Evolutionary conservation across 2,797 vertebrate species (phyloP).

Genomic region (Epinephelus malabaricus): DNA sequence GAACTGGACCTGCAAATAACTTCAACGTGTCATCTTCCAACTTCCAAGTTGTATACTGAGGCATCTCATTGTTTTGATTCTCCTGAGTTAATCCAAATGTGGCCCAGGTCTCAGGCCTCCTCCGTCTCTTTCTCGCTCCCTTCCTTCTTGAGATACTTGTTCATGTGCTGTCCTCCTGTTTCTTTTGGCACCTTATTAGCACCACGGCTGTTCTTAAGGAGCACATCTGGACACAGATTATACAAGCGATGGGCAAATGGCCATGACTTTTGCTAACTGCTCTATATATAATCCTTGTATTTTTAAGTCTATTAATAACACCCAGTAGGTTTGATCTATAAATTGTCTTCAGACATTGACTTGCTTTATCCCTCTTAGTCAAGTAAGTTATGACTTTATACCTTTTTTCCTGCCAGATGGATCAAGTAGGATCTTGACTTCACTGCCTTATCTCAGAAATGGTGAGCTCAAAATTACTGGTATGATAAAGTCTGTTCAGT

Average conservation of each 20-base stretch:
- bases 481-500: background rate
- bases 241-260: constrained; percentile 58
- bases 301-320: constrained; percentile 45
- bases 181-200: constrained; percentile 84
- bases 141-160: constrained; percentile 50
- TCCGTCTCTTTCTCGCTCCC: constrained; percentile 33
- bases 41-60: constrained; percentile 2
- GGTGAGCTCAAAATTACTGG: background rate
- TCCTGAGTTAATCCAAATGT: constrained; percentile 5
- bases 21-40: background rate
- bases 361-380: constrained; percentile 57
- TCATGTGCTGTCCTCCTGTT: constrained; percentile 79
- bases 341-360: constrained; percentile 17
- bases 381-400: constrained; percentile 52
- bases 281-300: constrained; percentile 73
- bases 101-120: constrained; percentile 33
- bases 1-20: background rate
- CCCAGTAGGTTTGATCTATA: constrained; percentile 39
- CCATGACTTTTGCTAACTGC: constrained; percentile 63
- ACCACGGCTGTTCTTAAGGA: constrained; percentile 63
- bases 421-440: constrained; percentile 40
- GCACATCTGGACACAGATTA: constrained; percentile 77
- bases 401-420: constrained; percentile 58
- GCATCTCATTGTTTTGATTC: constrained; percentile 17
- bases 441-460: constrained; percentile 36